Evolutionary conservation across 2,113 vertebrate genomes (phyloP).

Genomic region (Meleagris gallopavo): DNA sequence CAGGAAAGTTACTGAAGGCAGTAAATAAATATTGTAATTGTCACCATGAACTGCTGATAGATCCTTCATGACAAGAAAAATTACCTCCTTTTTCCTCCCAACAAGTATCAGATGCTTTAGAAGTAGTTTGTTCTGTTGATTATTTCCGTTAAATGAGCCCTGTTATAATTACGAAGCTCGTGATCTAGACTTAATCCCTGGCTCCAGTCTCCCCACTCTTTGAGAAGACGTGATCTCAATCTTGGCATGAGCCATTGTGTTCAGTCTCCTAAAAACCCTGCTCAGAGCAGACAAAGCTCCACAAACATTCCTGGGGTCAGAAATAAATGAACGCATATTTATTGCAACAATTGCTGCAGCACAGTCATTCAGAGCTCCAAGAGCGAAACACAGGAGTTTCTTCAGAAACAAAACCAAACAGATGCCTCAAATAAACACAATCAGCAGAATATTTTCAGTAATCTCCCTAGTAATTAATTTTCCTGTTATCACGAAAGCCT

Average conservation of each 20-base stretch:
- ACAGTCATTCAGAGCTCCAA: slow-evolving; percentile 1
- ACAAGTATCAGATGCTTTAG: not conserved
- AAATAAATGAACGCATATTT: slow-evolving; percentile 56
- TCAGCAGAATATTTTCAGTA: not conserved
- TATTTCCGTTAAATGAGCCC: not conserved
- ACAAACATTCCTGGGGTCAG: not conserved
- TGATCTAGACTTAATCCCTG: slow-evolving; percentile 3
- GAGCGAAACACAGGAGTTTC: not conserved
- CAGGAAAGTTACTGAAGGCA: not conserved
- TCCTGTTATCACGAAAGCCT: not conserved
- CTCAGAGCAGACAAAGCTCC: not conserved
- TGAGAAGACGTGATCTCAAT: not conserved
- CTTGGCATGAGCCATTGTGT: slow-evolving; percentile 8
- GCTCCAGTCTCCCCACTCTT: not conserved
- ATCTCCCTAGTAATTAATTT: slow-evolving; percentile 58
- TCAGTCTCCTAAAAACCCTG: slow-evolving; percentile 21
- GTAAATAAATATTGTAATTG: not conserved
- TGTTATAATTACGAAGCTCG: not conserved
- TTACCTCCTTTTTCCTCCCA: not conserved
- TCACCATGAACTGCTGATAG: not conserved
- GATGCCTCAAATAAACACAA: not conserved
- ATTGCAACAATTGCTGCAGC: slow-evolving; percentile 23
- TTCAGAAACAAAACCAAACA: not conserved
- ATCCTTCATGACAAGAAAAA: not conserved
- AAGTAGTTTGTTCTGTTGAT: not conserved